A percentile compares a stretch with the other conserved stretches of the same genome.
These are phyloP conservation scores for Labeo rohita DNA, from an alignment of 2,113 vertebrate species.

Conservation along the genomic window DNA sequence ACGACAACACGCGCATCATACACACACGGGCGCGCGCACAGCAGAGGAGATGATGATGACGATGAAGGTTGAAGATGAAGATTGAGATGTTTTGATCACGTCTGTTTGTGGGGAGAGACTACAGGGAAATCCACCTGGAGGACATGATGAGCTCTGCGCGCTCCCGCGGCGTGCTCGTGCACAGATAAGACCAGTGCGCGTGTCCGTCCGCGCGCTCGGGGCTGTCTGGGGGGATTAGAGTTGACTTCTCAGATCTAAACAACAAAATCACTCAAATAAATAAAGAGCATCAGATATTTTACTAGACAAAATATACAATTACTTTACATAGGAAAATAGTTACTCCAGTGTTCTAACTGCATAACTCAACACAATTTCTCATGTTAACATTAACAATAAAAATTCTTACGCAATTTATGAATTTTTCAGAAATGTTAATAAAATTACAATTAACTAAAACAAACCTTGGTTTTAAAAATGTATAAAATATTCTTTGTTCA, in stretches of 20 bases:
- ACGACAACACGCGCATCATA: conserved; percentile 10
- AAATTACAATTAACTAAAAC: no score
- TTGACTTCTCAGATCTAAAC: neutral
- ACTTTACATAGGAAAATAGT: no score
- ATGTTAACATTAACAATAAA: no score
- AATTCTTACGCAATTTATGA: no score
- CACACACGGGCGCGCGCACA: conserved; percentile 1
- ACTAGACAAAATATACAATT: no score
- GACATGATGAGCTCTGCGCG: conserved; percentile 20
- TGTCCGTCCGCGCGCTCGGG: neutral
- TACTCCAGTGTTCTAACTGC: neutral
- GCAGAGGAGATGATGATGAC: neutral
- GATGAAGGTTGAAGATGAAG: neutral
- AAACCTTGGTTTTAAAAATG: no score
- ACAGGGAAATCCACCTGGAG: conserved; percentile 3
- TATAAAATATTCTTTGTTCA: no score
- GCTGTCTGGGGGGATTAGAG: neutral
- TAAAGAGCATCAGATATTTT: neutral
- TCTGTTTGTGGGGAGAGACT: neutral
- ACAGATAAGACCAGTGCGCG: neutral
- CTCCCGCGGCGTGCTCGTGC: neutral
- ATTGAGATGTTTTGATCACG: neutral
- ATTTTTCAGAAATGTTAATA: neutral
- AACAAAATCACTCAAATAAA: no score
- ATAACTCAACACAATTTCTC: no score